phyloP scores from a whole-genome alignment of 1,140 invertebrate genomes.

The Pseudomyrmex dendroicus region DNA sequence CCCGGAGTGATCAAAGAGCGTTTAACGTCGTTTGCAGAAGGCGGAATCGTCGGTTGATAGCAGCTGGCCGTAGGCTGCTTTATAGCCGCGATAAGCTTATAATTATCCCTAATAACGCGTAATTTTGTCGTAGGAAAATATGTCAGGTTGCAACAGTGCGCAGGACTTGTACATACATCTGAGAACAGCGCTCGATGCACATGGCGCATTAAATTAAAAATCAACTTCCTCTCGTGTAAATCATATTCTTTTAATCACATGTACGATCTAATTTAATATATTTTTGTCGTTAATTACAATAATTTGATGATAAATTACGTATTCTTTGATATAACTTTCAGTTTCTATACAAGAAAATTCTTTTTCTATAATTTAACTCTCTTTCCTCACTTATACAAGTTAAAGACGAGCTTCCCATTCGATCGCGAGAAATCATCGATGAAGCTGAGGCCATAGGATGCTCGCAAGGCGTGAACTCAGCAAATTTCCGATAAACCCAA shows the following conservation, averaged over 20 bases:
- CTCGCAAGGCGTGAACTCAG: slow-evolving; percentile 59
- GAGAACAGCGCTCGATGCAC: not conserved
- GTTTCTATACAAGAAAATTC: too few relatives aligned
- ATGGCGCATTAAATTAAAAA: not conserved
- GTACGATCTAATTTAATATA: not conserved
- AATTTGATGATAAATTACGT: not conserved
- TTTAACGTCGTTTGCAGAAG: slow-evolving; percentile 61
- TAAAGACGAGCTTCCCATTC: slow-evolving; percentile 51
- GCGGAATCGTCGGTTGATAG: slow-evolving; percentile 40
- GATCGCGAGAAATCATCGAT: slow-evolving; percentile 35
- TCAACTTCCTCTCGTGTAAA: not conserved
- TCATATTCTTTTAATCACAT: not conserved
- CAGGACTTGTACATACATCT: slow-evolving; percentile 4
- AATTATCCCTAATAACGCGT: slow-evolving; percentile 67
- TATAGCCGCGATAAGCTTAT: slow-evolving; percentile 58
- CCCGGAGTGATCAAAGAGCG: slow-evolving; percentile 54
- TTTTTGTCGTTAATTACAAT: not conserved
- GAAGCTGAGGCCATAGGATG: slow-evolving; percentile 38
- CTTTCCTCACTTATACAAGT: not conserved
- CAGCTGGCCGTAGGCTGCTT: slow-evolving; percentile 28
- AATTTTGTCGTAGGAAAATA: slow-evolving; percentile 59
- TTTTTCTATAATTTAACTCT: too few relatives aligned
- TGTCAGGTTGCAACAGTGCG: slow-evolving; percentile 11
- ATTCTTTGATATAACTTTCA: not conserved
- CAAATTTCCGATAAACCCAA: slow-evolving; percentile 73